phyloP scores from a whole-genome alignment of 2,888 invertebrate genomes.

The Drosophila planitibia region DNA sequence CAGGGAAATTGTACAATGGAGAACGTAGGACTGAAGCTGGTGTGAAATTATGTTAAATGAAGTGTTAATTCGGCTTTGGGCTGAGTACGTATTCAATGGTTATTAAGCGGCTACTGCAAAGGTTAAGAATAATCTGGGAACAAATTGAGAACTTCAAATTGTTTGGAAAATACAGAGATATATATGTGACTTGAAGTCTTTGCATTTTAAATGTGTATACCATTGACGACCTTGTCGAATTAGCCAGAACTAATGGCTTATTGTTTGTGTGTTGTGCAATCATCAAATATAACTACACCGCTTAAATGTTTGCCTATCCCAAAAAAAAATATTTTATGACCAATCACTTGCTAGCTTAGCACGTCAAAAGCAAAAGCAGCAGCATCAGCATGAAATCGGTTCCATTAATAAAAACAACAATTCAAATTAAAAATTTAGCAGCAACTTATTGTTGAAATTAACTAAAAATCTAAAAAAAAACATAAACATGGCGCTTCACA shows the following conservation, averaged over 20 bases:
- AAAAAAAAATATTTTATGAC: constrained; percentile 42
- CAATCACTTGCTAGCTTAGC: constrained; percentile 49
- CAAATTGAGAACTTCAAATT: not conserved
- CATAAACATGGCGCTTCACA: constrained; percentile 63
- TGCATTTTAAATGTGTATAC: not conserved
- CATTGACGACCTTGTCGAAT: constrained; percentile 40
- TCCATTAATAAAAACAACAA: constrained; percentile 57
- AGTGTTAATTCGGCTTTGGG: constrained; percentile 67
- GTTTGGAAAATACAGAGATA: not conserved
- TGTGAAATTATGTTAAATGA: constrained; percentile 73
- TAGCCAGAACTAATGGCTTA: constrained; percentile 26
- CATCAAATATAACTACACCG: constrained; percentile 21
- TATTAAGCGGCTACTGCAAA: constrained; percentile 4
- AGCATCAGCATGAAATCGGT: constrained; percentile 24
- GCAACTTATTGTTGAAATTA: constrained; percentile 9
- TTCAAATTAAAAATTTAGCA: constrained; percentile 45
- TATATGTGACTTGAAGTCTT: not conserved
- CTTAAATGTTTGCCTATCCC: constrained; percentile 35
- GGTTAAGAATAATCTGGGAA: not conserved
- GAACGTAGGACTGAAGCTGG: constrained; percentile 24
- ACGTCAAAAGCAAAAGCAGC: constrained; percentile 16
- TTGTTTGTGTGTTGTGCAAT: constrained; percentile 52
- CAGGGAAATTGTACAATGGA: constrained; percentile 35
- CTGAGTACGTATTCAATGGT: constrained; percentile 15
- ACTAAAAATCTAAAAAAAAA: constrained; percentile 27